phyloP scores from a whole-genome alignment of 2,797 vertebrate genomes.

The Neomorphus geoffroyi region DNA sequence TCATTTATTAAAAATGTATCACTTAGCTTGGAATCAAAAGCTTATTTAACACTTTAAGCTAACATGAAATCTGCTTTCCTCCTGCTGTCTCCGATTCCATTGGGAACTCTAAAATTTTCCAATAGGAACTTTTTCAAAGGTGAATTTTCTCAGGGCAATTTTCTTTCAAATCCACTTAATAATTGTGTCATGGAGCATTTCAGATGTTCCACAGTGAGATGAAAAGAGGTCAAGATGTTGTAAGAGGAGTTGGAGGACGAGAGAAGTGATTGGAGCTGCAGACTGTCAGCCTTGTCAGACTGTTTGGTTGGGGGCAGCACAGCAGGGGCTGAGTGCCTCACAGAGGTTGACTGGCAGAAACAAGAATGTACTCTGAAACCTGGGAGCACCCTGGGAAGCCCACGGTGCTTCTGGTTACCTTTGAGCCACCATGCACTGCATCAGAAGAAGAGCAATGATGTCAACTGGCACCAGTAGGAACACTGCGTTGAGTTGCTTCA shows the following conservation, averaged over 20 bases:
- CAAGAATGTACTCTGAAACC: not conserved
- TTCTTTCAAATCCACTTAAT: not conserved
- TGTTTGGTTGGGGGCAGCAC: not conserved
- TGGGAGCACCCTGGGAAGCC: not conserved
- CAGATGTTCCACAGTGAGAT: not conserved
- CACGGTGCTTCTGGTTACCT: not conserved
- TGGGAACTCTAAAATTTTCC: not conserved
- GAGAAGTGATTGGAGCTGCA: not conserved
- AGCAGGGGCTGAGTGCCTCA: rapidly evolving
- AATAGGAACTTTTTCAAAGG: not conserved
- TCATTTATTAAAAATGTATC: not conserved
- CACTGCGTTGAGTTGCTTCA: not conserved
- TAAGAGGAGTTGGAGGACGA: not conserved
- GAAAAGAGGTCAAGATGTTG: not conserved
- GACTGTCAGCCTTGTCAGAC: not conserved
- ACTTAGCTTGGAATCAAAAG: not conserved
- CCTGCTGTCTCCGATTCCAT: not conserved
- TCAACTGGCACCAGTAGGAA: not conserved
- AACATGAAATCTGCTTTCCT: not conserved
- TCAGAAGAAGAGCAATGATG: not conserved
- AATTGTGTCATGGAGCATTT: not conserved
- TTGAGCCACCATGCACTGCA: not conserved
- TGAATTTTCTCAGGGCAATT: not conserved
- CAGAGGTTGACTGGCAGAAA: not conserved
- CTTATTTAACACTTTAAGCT: not conserved